Conservation (phyloP, 2,113 vertebrate genomes). For the Ochotona curzoniae region DNA sequence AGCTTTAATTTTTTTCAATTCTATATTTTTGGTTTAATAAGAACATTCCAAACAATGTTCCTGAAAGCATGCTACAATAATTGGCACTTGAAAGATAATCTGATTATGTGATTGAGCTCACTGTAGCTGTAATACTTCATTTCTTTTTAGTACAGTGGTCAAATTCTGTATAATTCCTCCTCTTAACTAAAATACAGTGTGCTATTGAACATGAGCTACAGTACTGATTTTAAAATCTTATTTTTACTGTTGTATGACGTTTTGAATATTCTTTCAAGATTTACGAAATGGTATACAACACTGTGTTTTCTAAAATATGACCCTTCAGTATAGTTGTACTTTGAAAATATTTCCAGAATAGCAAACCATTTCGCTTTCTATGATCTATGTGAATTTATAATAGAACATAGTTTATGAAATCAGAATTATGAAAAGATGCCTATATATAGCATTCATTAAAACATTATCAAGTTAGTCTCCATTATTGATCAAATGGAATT, state of each 20-base stretch:
- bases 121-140: slow-evolving; percentile 55
- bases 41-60: slow-evolving; percentile 67
- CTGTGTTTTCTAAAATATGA: not conserved
- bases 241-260: not conserved
- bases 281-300: not conserved
- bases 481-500: not conserved
- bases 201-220: slow-evolving; percentile 62
- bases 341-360: slow-evolving; percentile 14
- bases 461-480: not conserved
- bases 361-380: not conserved
- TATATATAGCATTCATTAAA: not conserved
- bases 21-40: slow-evolving; percentile 79
- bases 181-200: slow-evolving; percentile 63
- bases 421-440: not conserved
- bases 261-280: slow-evolving; percentile 18
- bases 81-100: slow-evolving; percentile 79
- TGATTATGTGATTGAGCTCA: slow-evolving; percentile 77
- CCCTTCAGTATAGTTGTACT: not conserved
- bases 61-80: slow-evolving; percentile 73
- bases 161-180: slow-evolving; percentile 46
- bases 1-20: slow-evolving; percentile 74
- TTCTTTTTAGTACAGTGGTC: slow-evolving; percentile 64
- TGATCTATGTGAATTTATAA: slow-evolving; percentile 2
- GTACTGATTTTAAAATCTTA: slow-evolving; percentile 45
- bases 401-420: slow-evolving; percentile 21